Base-by-base conservation (phyloP, 2,113 vertebrate genomes). In the Sturnus vulgaris region DNA sequence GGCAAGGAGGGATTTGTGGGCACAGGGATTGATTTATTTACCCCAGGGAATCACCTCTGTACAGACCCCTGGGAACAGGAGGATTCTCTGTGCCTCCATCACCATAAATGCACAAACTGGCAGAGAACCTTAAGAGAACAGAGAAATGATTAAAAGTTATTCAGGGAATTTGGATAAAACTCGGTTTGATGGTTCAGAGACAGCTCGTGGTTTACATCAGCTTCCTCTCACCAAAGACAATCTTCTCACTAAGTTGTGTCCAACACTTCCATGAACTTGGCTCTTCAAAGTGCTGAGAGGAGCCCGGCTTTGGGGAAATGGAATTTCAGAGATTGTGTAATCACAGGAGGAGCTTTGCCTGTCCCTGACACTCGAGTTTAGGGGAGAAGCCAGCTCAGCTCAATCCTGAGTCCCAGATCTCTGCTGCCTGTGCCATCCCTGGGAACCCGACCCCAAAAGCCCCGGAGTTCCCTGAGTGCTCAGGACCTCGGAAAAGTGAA, bases 11-110 rank as follows among this genome's bases (percentile, higher is more conserved):
- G 4, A 7, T 46, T 55, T 37, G 9, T 61, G 68, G 59, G 59
- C 55, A 72, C 42, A 6, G 9, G 66, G 79, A 31, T 66, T 39
- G 79, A 31, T 39, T 39, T 39, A 39, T 39, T 78, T 53, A 28
- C 9, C 68, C 1, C 1, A 22, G 19, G 0, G 0, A 16, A 22
- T 5, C 22, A 56, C 2, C 4, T 31, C 63, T 15, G 7, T 0
- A 4, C 37, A 85, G 27, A 15, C 18, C 61, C 16, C 1, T 65
- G 60, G 24, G 25, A 60, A 24, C 61, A 73, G 61, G 52, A 76
- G n/a, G 15, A 52, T 53, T 61, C 52, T 27, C n/a, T 24, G 68
- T 27, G 37, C 37, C 28, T 3, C n/a, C 65, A 70, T 18, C 33
- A 28, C 42, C 31, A 4, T 0, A 39, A 70, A 10, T 17, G 57